These are phyloP conservation scores for Prunella himalayana DNA, from an alignment of 2,113 vertebrate species.

Conservation along the genomic window DNA sequence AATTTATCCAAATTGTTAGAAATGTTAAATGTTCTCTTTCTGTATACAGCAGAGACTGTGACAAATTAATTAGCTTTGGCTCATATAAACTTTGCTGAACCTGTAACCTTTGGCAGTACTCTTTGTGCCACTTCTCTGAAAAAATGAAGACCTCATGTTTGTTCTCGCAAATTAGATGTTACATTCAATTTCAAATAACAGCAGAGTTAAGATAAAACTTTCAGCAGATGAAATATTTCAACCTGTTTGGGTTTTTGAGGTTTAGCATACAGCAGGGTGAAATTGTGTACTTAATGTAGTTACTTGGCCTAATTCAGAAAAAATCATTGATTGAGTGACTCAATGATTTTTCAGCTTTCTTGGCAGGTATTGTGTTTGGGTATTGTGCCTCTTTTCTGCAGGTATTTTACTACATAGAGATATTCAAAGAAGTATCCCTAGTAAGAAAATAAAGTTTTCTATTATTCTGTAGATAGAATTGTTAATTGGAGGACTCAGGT, in stretches of 20 bases:
- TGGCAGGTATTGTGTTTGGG: background rate
- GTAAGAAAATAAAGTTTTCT: background rate
- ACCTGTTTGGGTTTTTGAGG: background rate
- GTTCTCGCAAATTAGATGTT: background rate
- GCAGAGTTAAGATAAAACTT: background rate
- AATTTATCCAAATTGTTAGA: background rate
- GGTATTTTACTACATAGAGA: background rate
- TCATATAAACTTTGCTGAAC: background rate
- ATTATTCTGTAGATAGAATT: background rate
- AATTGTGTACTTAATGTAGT: background rate
- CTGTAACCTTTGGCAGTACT: background rate
- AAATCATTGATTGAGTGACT: background rate
- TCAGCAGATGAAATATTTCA: background rate
- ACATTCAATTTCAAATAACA: background rate
- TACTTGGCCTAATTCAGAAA: background rate
- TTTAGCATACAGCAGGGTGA: background rate
- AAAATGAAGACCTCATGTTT: background rate
- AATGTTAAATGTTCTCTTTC: background rate
- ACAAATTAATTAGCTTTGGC: background rate
- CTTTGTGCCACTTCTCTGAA: background rate
- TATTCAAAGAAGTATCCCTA: background rate
- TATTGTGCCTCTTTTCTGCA: background rate
- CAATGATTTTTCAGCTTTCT: background rate
- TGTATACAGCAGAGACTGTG: background rate
- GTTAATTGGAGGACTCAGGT: background rate